Evolutionary conservation across 2,888 invertebrate species (phyloP).

Genomic region (Phragmatobia fuliginosa): DNA sequence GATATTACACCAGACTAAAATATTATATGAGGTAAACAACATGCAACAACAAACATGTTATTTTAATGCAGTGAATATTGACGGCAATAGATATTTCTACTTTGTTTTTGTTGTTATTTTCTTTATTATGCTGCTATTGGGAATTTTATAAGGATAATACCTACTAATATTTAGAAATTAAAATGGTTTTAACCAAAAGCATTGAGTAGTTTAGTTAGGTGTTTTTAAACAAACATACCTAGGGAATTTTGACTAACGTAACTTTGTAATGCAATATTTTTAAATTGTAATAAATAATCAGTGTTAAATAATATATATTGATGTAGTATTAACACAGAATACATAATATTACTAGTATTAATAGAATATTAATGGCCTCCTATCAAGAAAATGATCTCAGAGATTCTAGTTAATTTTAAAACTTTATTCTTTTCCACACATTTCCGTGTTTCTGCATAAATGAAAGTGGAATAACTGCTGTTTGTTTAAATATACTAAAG

Average conservation of each 20-base stretch:
- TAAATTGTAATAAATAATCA: no score
- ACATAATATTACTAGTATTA: no score
- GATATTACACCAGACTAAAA: background rate
- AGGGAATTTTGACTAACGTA: no score
- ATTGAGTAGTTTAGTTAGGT: background rate
- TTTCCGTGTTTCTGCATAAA: background rate
- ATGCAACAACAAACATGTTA: constrained; percentile 10
- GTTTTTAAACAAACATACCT: background rate
- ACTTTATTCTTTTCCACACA: background rate
- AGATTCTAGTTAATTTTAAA: no score
- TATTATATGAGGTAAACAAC: background rate
- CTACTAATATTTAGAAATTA: background rate
- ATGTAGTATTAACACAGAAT: no score
- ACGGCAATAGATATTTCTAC: background rate
- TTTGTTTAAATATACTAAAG: background rate
- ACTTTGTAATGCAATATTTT: no score
- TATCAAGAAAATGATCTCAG: no score
- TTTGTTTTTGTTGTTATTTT: background rate
- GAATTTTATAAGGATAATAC: background rate
- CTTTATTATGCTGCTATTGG: constrained; percentile 1
- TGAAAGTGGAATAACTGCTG: background rate
- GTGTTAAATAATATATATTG: no score
- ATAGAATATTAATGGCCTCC: no score
- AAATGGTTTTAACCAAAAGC: background rate
- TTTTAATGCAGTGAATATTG: background rate